phyloP scores from a whole-genome alignment of 1,140 invertebrate species.

The Fopius arisanus region DNA sequence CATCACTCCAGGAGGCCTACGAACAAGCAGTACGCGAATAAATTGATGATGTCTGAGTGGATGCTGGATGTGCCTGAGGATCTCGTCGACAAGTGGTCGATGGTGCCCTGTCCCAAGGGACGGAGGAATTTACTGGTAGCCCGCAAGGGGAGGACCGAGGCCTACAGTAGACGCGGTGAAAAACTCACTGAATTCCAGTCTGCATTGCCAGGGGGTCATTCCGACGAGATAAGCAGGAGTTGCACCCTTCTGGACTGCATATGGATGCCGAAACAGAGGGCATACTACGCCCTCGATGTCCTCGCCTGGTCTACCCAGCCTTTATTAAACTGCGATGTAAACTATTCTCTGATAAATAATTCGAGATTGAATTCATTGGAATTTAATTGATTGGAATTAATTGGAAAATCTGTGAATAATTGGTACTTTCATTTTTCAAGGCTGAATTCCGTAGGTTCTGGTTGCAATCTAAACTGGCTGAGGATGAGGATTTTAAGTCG shows the following conservation, averaged over 20 bases:
- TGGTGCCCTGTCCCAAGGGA: constrained; percentile 85
- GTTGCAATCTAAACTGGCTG: constrained; percentile 73
- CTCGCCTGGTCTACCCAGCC: constrained; percentile 82
- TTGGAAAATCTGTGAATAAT: constrained; percentile 24
- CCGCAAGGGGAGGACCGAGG: constrained; percentile 74
- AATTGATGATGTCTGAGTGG: constrained; percentile 91
- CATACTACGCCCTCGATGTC: constrained; percentile 82
- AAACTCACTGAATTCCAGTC: constrained; percentile 70
- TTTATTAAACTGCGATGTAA: constrained; percentile 82
- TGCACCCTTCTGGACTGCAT: constrained; percentile 84
- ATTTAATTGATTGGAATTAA: constrained; percentile 5
- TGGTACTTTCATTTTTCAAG: constrained; percentile 55
- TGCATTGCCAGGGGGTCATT: constrained; percentile 78
- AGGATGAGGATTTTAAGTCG: constrained; percentile 63
- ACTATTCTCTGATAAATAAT: constrained; percentile 25
- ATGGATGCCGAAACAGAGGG: constrained; percentile 70
- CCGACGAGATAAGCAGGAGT: constrained; percentile 48
- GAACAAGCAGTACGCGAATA: constrained; percentile 49
- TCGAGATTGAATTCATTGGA: background rate
- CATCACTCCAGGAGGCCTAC: background rate
- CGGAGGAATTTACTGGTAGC: constrained; percentile 81
- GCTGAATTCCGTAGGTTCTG: constrained; percentile 81
- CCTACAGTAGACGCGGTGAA: constrained; percentile 75
- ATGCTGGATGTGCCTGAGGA: constrained; percentile 84
- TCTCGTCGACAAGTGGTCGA: constrained; percentile 80